Evolutionary conservation across 1,140 invertebrate genomes (phyloP).

Genomic region (Trichoplusia ni): DNA sequence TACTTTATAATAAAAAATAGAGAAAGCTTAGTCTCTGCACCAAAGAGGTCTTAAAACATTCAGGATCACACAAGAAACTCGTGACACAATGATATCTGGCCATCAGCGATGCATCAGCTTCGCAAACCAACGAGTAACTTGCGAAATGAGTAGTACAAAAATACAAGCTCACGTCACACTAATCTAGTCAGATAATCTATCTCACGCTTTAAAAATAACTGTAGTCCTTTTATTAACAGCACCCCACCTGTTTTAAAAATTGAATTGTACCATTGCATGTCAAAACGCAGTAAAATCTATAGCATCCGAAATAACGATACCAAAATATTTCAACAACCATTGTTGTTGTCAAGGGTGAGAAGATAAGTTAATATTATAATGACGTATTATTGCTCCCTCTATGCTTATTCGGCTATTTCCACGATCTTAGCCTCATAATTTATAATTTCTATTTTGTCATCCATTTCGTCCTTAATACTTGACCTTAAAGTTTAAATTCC

Average conservation of each 20-base stretch:
- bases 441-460: conserved; percentile 36
- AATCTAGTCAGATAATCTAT: conserved; percentile 61
- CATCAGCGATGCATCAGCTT: conserved; percentile 23
- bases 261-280: conserved; percentile 77
- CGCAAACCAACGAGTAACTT: conserved; percentile 11
- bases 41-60: not conserved
- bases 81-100: conserved; percentile 20
- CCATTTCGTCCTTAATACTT: conserved; percentile 3
- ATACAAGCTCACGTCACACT: conserved; percentile 35
- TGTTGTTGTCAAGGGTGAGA: conserved; percentile 80
- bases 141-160: conserved; percentile 49
- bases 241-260: conserved; percentile 71
- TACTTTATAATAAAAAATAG: too few species aligned
- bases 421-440: conserved; percentile 47
- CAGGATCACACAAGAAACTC: conserved; percentile 6
- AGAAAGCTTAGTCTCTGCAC: not conserved
- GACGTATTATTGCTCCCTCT: conserved; percentile 70
- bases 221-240: conserved; percentile 53
- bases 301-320: conserved; percentile 65
- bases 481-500: conserved; percentile 39
- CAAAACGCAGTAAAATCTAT: conserved; percentile 65
- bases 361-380: conserved; percentile 81
- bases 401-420: conserved; percentile 58
- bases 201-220: conserved; percentile 65
- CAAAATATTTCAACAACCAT: conserved; percentile 76